A percentile compares a stretch with the other conserved stretches of the same genome.
Conservation (phyloP, 2,797 vertebrate species). For the Gobio occitaniae region DNA sequence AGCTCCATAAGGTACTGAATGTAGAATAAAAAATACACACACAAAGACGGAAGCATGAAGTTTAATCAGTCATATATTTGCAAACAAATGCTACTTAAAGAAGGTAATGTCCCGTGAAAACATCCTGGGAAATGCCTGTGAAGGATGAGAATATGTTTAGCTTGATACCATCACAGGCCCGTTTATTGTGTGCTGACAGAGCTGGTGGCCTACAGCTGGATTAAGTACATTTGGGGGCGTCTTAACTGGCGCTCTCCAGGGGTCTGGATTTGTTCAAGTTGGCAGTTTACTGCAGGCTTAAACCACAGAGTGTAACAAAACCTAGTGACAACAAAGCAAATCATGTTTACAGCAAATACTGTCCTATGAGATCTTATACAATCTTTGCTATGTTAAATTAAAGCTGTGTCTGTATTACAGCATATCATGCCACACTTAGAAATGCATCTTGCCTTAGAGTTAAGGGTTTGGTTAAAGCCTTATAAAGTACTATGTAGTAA, state of each 20-base stretch:
- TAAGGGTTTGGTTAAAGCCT: neutral
- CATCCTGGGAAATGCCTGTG: neutral
- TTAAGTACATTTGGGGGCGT: slow-evolving; percentile 1
- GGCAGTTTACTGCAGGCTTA: slow-evolving; percentile 18
- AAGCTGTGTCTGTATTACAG: slow-evolving; percentile 9
- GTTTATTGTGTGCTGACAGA: slow-evolving; percentile 10
- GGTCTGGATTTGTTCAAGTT: slow-evolving; percentile 27
- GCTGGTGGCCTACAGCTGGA: neutral
- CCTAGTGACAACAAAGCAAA: neutral
- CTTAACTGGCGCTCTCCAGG: neutral
- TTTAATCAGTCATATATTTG: slow-evolving; percentile 35
- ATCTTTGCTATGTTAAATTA: neutral
- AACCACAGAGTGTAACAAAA: slow-evolving; percentile 20
- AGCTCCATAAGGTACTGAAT: slow-evolving; percentile 5
- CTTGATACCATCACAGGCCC: slow-evolving; percentile 17
- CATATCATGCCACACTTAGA: neutral
- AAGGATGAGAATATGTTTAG: slow-evolving; percentile 6
- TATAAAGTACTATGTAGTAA: neutral
- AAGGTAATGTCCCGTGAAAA: slow-evolving; percentile 27
- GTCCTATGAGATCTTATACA: neutral
- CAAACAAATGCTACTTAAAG: slow-evolving; percentile 45
- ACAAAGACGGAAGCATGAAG: neutral
- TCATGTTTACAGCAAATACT: neutral
- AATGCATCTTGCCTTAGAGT: neutral
- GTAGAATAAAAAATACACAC: neutral